phyloP scores from a whole-genome alignment of 2,113 vertebrate species.

The Myiozetetes cayanensis region DNA sequence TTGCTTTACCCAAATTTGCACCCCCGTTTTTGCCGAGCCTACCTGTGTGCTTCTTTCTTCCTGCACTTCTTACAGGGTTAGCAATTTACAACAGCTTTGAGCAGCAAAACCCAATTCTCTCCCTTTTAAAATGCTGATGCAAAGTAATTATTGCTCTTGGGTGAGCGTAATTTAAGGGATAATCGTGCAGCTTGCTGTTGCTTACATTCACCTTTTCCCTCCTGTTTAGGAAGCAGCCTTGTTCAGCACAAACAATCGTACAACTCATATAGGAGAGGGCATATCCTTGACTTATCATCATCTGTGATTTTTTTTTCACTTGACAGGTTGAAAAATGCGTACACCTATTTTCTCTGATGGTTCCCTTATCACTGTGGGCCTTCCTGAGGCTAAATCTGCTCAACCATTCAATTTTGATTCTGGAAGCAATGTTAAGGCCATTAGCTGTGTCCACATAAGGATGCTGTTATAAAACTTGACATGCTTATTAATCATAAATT shows the following conservation, averaged over 20 bases:
- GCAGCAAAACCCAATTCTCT: neutral
- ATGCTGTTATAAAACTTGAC: slow-evolving; percentile 51
- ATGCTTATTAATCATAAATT: slow-evolving; percentile 61
- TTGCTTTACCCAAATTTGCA: neutral
- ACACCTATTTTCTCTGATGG: slow-evolving; percentile 43
- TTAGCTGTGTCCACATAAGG: slow-evolving; percentile 44
- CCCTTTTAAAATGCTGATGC: neutral
- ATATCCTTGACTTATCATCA: slow-evolving; percentile 41
- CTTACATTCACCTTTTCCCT: slow-evolving; percentile 28
- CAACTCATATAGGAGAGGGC: neutral
- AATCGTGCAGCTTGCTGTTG: neutral
- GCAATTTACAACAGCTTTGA: neutral
- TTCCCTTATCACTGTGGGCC: neutral
- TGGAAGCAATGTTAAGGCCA: slow-evolving; percentile 45
- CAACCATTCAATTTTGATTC: slow-evolving; percentile 40
- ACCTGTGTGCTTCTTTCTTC: neutral
- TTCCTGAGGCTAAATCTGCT: slow-evolving; percentile 42
- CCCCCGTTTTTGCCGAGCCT: fast-evolving
- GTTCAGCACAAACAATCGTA: slow-evolving; percentile 6
- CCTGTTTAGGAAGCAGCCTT: neutral
- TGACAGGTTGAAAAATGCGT: slow-evolving; percentile 39
- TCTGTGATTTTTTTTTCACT: slow-evolving; percentile 24
- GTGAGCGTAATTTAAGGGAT: neutral
- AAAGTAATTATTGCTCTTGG: slow-evolving; percentile 28
- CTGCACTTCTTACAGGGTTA: neutral